These are phyloP conservation scores for Pangasius larnaudii DNA, from an alignment of 2,797 vertebrate genomes.

Conservation along the genomic window DNA sequence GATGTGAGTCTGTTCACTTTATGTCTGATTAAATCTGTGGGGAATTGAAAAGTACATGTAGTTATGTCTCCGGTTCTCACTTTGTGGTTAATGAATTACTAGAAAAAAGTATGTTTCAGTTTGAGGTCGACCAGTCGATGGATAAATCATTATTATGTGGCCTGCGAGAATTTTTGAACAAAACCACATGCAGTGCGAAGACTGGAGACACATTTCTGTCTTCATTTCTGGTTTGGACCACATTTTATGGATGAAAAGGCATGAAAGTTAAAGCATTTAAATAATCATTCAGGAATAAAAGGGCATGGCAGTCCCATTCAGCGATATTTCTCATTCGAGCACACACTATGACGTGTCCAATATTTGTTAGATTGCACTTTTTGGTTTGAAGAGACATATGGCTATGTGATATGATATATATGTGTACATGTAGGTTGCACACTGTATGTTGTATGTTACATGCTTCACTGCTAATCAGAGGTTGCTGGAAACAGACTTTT, in stretches of 20 bases:
- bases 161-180: conserved; percentile 52
- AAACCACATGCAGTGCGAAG: conserved; percentile 6
- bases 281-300: background rate
- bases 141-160: conserved; percentile 62
- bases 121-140: conserved; percentile 51
- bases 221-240: background rate
- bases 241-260: conserved; percentile 1
- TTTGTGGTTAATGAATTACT: conserved; percentile 63
- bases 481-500: background rate
- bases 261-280: background rate
- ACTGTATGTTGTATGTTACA: background rate
- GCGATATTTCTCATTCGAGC: background rate
- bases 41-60: conserved; percentile 6
- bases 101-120: conserved; percentile 58
- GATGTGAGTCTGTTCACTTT: conserved; percentile 8
- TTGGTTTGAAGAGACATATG: background rate
- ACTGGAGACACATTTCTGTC: background rate
- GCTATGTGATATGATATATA: background rate
- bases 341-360: background rate
- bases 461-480: background rate
- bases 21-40: background rate
- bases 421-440: background rate
- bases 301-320: background rate
- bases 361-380: background rate
- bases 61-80: conserved; percentile 58